Evolutionary conservation across 2,113 vertebrate species (phyloP), one percentile per base, ranked within the genome.

Genomic region (Coptodon rendalli): DNA sequence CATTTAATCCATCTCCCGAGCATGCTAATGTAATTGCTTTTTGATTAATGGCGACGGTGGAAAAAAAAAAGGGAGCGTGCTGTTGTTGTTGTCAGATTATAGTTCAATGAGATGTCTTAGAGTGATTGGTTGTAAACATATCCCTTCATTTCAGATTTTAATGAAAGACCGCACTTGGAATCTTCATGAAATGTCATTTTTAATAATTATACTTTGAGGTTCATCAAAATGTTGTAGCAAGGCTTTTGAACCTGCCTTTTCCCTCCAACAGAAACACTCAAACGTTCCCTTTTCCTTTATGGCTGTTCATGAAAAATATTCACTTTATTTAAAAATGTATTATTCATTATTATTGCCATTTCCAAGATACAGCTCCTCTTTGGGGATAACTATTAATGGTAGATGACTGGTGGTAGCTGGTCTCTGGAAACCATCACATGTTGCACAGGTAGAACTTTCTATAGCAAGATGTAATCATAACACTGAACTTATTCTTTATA

Each of bases 21-120:
- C 89, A 83, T 71, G 89, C 86, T 92, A 90, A 94, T 90, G 91
- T 94, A 94, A 95, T 95, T 96, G 93, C 91, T 92, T 94, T 94
- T 94, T 95, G 93, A 95, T 95, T 94, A 95, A 95, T 94, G 91
- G 89, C 22, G 63, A 61, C 19, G 31, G 57, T 81, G 83, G 76
- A 14, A 6, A 4, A 57, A 61, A 68, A 85, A 85, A 45, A 40
- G 36, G 17, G 63, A 84, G 83, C 66, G 78, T 54, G 83, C 27
- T 86, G 86, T 86, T 93, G 81, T 91, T 90, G 90, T 90, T 92
- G 90, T 95, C 94, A 94, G 91, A 95, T 93, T 94, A 92, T 22
- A 87, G 92, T 92, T 92, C 79, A 90, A 79, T 87, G 73, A 90
- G 81, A 87, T 88, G 89, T 38, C 87, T 92, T 89, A 84, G 82